These are phyloP conservation scores for Dyspetes luteomarginatus DNA, from an alignment of 2,888 invertebrate species.

Conservation along the genomic window DNA sequence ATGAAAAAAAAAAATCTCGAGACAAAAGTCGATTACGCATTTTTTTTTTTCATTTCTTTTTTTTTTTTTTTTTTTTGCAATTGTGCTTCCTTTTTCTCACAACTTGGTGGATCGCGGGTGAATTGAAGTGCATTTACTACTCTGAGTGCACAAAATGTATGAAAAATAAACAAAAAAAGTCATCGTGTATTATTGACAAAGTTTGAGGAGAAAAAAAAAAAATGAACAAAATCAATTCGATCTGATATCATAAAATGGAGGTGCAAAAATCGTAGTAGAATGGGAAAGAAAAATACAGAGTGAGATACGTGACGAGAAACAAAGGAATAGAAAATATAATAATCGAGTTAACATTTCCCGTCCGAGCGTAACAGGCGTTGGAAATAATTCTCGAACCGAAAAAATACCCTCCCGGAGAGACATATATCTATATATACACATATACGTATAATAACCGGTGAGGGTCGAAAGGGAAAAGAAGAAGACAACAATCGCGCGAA, in stretches of 20 bases:
- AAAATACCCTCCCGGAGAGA: constrained; percentile 14
- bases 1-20: constrained; percentile 13
- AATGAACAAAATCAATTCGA: neutral
- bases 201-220: neutral
- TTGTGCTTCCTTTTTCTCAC: constrained; percentile 66
- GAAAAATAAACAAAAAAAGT: constrained; percentile 8
- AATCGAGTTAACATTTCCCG: constrained; percentile 32
- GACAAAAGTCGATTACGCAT: constrained; percentile 41
- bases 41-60: constrained; percentile 22
- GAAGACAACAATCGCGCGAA: constrained; percentile 55
- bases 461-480: constrained; percentile 19
- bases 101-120: constrained; percentile 36
- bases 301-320: neutral
- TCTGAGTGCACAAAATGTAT: constrained; percentile 3
- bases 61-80: too few relatives aligned
- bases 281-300: constrained; percentile 12
- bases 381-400: constrained; percentile 24
- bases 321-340: neutral
- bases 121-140: neutral
- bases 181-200: constrained; percentile 13
- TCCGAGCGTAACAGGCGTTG: constrained; percentile 1
- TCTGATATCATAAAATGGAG: neutral
- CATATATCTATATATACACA: neutral
- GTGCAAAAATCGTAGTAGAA: too few relatives aligned
- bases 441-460: constrained; percentile 18